Evolutionary conservation across 1,140 invertebrate genomes (phyloP), one percentile per base, ranked within the genome.

Genomic region (Bombus vancouverensis): DNA sequence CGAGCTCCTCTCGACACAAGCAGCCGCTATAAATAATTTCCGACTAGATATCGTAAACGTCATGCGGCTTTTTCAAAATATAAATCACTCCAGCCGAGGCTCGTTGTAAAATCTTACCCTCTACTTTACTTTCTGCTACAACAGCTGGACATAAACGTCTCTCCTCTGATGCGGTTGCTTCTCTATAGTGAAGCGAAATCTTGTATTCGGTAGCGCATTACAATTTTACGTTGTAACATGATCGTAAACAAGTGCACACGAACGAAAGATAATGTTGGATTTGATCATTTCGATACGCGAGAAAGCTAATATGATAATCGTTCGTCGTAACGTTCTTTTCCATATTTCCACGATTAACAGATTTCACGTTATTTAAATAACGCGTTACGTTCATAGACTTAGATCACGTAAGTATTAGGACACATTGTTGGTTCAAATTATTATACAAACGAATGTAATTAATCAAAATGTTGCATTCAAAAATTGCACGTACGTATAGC

Each of bases 31-130:
- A 93, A 93, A 93, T 93, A 94, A 92, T 93, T 93, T 89, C 89
- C 89, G 87, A 92, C 88, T 88, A 88, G 89, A 87, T 91, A 92
- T 92, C 92, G 92, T 94, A 93, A 94, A 94, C 84, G 93, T 94
- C 93, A 81, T 70, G 59, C 81, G 89, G 83, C 92, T 92, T 93
- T 94, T 94, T 86, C 87, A 84, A 92, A 75, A 80, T 90, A 88
- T 94, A 94, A 93, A 93, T 94, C 93, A 93, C 87, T 89, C 28
- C 13, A 13, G 18, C 15, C 37, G 76, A 65, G 80, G 59, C 79
- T 79, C 62, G 91, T 87, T 88, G 85, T 92, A 88, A 92, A 92
- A 92, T 91, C 88, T 90, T 90, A 87, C 84, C 59, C 83, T 62
- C 76, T 88, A 66, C 57, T 44, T 74, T 81, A 53, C 80, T 80